Evolutionary conservation across 2,113 vertebrate species (phyloP).

Genomic region (Baryphthengus martii): DNA sequence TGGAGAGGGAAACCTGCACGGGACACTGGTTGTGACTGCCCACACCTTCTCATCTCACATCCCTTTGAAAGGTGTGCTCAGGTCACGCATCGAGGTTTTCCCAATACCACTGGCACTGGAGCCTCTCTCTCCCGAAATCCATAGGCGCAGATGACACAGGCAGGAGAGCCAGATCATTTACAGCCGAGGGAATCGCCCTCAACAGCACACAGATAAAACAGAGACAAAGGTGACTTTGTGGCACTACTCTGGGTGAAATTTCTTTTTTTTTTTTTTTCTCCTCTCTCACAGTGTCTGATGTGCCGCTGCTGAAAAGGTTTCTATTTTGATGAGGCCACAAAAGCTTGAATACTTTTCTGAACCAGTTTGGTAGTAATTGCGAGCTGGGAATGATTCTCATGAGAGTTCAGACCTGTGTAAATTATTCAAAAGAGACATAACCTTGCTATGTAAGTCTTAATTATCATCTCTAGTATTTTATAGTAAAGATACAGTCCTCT

Average conservation of each 20-base stretch:
- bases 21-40: neutral
- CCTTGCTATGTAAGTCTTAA: slow-evolving; percentile 1
- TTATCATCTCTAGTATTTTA: neutral
- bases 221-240: slow-evolving; percentile 24
- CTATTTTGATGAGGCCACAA: slow-evolving; percentile 17
- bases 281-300: neutral
- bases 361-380: neutral
- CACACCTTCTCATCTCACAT: neutral
- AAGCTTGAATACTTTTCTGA: slow-evolving; percentile 25
- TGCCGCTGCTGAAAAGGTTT: neutral
- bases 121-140: neutral
- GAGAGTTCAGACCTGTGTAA: neutral
- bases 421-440: slow-evolving; percentile 10
- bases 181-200: neutral
- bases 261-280: neutral
- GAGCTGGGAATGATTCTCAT: neutral
- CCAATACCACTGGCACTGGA: accelerated
- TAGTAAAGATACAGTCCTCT: neutral
- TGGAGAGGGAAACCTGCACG: neutral
- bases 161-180: neutral
- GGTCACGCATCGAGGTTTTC: neutral
- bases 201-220: neutral
- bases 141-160: accelerated
- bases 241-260: neutral
- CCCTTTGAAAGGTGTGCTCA: neutral